Base-by-base conservation (phyloP, 2,797 vertebrate genomes). In the Megaceryle alcyon region DNA sequence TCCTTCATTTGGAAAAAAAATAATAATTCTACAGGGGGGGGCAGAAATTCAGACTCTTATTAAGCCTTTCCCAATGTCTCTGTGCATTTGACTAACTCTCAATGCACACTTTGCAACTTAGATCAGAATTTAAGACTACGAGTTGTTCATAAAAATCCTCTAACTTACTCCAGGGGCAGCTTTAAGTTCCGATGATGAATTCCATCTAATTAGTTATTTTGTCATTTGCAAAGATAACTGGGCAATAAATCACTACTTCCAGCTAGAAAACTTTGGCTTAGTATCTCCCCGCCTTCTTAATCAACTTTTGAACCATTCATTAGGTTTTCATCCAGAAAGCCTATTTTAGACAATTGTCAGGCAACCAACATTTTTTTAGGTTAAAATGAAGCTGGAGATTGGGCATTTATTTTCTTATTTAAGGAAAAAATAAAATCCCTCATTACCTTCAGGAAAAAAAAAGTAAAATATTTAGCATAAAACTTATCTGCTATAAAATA, bases 171-270 rank as follows among this genome's bases (percentile, higher is more conserved):
- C 48, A 61, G 9, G 76, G 92, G 43, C 94, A 83, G 73, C 66
- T 73, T 91, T 39, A 83, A 90, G 69, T 92, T 88, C 63, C 49
- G 46, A 59, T 88, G 93, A 96, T 22, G 33, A 90, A 96, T 90
- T 68, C 85, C 57, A 57, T 70, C 80, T 80, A 94, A 95, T 94
- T 92, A 94, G 77, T 95, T 96, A 91, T 94, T 96, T 94, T 97
- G 96, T 88, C 92, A 82, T 84, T 96, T 96, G 82, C 48, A 90
- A 86, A 91, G 91, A 95, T 92, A 91, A 60, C 80, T 14, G 51
- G 66, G 28, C 73, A 92, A 95, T 94, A 94, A 94, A 95, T 94
- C 73, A 81, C 59, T 82, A 35, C 90, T 90, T 76, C 66, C 43
- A 88, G 63, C 46, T 60, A 41, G 80, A 97, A 95, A 95, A 94